Conservation (phyloP, 1,140 invertebrate genomes). For the Heliconius hermathena region DNA sequence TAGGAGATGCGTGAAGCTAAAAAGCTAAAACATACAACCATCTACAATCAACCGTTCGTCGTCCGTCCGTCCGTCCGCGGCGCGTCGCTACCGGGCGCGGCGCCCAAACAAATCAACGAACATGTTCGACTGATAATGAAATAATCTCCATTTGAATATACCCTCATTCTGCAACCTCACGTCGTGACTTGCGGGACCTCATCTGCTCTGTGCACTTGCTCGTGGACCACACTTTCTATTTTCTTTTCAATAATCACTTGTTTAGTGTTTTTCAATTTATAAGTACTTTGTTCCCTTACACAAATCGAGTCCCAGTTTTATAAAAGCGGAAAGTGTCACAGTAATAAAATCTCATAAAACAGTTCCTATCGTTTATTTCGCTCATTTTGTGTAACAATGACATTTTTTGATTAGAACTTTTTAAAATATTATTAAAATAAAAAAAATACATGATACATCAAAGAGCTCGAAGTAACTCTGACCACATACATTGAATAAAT, state of each 20-base stretch:
- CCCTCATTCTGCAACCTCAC: background rate
- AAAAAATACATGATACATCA: too few species aligned
- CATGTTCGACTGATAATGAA: background rate
- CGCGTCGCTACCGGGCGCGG: background rate
- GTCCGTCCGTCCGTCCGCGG: background rate
- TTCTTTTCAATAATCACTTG: slow-evolving; percentile 10
- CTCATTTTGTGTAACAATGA: too few species aligned
- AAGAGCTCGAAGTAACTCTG: too few species aligned
- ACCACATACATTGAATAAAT: too few species aligned
- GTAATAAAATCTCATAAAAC: background rate
- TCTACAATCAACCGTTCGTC: background rate
- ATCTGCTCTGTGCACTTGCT: background rate
- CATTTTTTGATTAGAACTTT: too few species aligned
- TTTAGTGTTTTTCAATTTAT: background rate
- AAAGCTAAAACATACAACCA: background rate
- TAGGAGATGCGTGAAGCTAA: background rate
- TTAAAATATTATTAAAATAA: too few species aligned
- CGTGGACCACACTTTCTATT: background rate
- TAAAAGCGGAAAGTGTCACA: background rate
- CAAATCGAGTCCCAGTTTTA: too few species aligned
- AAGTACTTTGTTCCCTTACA: too few species aligned
- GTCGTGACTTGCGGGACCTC: background rate
- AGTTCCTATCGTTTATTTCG: too few species aligned
- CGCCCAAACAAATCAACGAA: background rate
- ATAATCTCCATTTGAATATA: background rate